Percentiles rank a stretch among this genome's conserved stretches.
These are phyloP conservation scores for Ciconia maguari DNA, from an alignment of 2,113 vertebrate genomes.

Conservation along the genomic window DNA sequence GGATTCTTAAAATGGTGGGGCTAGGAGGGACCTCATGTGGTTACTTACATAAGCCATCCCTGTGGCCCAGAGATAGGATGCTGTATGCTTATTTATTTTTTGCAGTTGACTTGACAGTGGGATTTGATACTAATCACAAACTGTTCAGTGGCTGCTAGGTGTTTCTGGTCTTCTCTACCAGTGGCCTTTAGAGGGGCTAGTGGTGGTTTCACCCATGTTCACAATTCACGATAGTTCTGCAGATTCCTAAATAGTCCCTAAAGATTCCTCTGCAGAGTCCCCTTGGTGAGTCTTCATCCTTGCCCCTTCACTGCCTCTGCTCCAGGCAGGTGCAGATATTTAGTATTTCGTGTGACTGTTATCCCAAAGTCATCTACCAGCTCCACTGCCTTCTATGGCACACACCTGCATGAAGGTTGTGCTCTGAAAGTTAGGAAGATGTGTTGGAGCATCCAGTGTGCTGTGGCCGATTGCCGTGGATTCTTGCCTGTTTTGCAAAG, in stretches of 20 bases:
- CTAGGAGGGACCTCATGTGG: not conserved
- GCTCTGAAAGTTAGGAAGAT: not conserved
- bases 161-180: not conserved
- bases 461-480: not conserved
- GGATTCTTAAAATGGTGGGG: not conserved
- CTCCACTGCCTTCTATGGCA: not conserved
- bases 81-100: not conserved
- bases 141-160: not conserved
- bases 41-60: not conserved
- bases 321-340: not conserved
- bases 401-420: not conserved
- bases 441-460: not conserved
- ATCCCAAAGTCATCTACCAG: not conserved
- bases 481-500: not conserved
- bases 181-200: not conserved
- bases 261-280: not conserved
- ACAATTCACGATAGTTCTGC: not conserved
- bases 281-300: not conserved
- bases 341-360: not conserved
- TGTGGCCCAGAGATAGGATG: not conserved
- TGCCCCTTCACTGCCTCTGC: not conserved
- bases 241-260: not conserved
- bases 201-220: not conserved
- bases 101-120: not conserved
- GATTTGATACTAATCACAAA: not conserved